These are phyloP conservation scores for Fulmarus glacialis DNA, from an alignment of 2,113 vertebrate species.

Conservation along the genomic window DNA sequence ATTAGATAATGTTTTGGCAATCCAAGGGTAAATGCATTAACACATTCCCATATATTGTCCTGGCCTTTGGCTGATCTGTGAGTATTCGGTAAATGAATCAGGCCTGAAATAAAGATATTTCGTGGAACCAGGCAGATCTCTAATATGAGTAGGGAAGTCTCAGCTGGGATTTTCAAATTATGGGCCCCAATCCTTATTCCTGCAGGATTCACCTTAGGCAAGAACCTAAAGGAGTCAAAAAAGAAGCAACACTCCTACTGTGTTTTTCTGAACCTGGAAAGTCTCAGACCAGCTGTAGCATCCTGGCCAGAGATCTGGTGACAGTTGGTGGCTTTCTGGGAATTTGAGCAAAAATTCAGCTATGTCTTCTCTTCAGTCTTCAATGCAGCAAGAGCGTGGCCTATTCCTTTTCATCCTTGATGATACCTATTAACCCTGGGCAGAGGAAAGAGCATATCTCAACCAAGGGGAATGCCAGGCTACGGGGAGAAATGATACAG, in stretches of 20 bases:
- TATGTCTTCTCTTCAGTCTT: not conserved
- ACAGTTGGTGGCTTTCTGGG: not conserved
- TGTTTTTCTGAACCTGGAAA: not conserved
- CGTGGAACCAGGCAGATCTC: not conserved
- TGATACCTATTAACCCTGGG: not conserved
- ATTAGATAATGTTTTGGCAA: not conserved
- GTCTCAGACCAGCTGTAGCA: not conserved
- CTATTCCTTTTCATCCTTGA: not conserved
- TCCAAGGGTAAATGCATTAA: not conserved
- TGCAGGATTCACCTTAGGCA: not conserved
- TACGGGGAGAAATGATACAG: not conserved
- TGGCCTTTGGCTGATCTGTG: not conserved
- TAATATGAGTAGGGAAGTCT: not conserved
- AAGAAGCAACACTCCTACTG: not conserved
- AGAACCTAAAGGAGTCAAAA: not conserved
- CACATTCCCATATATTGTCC: not conserved
- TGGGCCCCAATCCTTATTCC: not conserved
- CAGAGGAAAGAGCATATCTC: not conserved
- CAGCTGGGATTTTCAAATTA: not conserved
- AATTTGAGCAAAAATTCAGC: not conserved
- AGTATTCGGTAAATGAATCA: not conserved
- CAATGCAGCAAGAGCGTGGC: not conserved
- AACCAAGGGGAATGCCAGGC: not conserved
- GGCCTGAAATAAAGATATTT: not conserved
- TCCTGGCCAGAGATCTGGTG: not conserved